Evolutionary conservation across 2,888 invertebrate species (phyloP), one percentile per base, ranked within the genome.

Genomic region (Amphiduros pacificus): DNA sequence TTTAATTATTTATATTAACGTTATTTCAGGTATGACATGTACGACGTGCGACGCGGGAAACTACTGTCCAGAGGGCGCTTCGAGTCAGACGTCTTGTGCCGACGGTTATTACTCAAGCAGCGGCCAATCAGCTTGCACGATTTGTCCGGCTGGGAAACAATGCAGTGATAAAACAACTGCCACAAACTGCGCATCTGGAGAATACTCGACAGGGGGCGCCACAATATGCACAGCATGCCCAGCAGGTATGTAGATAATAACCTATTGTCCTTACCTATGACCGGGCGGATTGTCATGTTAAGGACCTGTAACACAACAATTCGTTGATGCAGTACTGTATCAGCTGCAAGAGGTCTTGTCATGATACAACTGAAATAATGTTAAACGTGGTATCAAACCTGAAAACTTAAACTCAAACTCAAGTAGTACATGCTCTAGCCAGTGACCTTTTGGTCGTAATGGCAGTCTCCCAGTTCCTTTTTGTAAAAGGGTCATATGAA

Each of bases 41-140:
- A 77, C 77, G 0, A 59, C 61, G 40, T 80, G 80, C 65, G 60
- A 63, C 6, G 75, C 78, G 4, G 80, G 80, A 2, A 62, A 64
- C 27, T 74, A 67, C 44, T 80, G 80, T 60, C 77, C 79, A 1
- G 71, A 72, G 28, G 63, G 64, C 0, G 75, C 75, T 50, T 77
- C 73, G 6, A 61, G 73, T 0, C 65, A 71, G 60, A 62, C 70
- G 22, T 41, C 66, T 0, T 80, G 80, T 70, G 55, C 60, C 0
- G 59, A 67, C 24, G 78, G 77, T 49, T 70, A 71, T 1, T 78
- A 71, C 60, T 74, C 79, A 4, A 57, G 62, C 2, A 73, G 70
- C 1, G 59, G 57, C 2, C 50, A 55, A 6, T n/a, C 48, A 17
- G 4, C 36, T n/a, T 69, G 69, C 48, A 51, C 58, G 4, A n/a